Evolutionary conservation across 1,140 invertebrate genomes (phyloP), one percentile per base, ranked within the genome.

Genomic region (Colletes latitarsis): DNA sequence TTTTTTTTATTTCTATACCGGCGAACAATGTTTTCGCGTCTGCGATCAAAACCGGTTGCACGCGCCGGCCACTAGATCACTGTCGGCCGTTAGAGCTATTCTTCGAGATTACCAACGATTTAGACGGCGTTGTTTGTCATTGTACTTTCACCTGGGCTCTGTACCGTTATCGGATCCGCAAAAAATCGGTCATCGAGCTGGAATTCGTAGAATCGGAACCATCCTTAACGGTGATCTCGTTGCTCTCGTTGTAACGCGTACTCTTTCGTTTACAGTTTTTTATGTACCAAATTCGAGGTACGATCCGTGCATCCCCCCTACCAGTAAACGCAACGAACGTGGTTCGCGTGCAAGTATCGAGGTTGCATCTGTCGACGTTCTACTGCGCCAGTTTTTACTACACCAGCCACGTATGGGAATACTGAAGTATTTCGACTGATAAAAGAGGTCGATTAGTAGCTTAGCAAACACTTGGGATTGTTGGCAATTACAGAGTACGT

Each of bases 41-140:
- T 5, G 19, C 21, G 74, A 76, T 68, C 63, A n/a, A 78, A 78
- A 80, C 71, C 71, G 77, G 77, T 80, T 75, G 53, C 77, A 39
- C 62, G 15, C 30, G 17, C 5, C 52, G 39, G 19, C 62, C 71
- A 52, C 14, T 75, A 60, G 71, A 81, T 81, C 72, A 68, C 78
- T 75, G 62, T 81, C 53, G 17, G 14, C 5, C 63, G 19, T 81
- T 75, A 43, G 17, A 53, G 62, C 30, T 81, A 81, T 75, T 68
- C 30, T 49, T 21, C 21, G 63, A 58, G 72, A 81, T 81, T 81
- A 67, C 78, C 43, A 68, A 75, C 30, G 49, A 81, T 75, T 74
- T 68, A 62, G 39, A 4, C 43, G 53, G 6, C 70, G 55, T 12
- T 46, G 68, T 73, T 57, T 57, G 77, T 66, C 77, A 57, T 73